These are phyloP conservation scores for Lophochroa leadbeateri DNA, from an alignment of 2,113 vertebrate species.

Conservation along the genomic window DNA sequence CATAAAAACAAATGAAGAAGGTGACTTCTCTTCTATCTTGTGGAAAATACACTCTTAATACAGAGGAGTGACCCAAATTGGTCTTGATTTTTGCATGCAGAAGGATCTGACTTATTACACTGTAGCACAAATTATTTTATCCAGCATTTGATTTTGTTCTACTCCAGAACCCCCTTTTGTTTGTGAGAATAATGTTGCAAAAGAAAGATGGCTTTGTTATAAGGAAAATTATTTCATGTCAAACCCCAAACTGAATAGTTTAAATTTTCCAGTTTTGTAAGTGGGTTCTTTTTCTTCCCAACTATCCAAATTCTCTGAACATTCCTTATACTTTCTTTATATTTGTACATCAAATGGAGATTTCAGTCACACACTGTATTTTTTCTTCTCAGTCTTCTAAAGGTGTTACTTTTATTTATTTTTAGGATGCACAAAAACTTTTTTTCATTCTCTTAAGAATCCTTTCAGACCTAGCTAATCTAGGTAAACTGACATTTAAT, in stretches of 20 bases:
- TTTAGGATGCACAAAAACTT: not conserved
- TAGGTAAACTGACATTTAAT: conserved; percentile 32
- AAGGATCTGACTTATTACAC: not conserved
- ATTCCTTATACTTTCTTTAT: not conserved
- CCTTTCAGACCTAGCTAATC: not conserved
- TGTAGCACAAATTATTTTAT: not conserved
- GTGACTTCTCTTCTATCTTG: not conserved
- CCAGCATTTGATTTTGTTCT: not conserved
- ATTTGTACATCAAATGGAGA: not conserved
- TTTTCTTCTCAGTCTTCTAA: not conserved
- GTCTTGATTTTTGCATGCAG: not conserved
- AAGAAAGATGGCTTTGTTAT: not conserved
- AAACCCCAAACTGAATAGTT: not conserved
- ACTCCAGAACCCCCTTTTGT: not conserved
- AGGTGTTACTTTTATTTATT: not conserved
- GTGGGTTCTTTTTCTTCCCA: not conserved
- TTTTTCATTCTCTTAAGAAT: conserved; percentile 1
- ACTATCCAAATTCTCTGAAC: not conserved
- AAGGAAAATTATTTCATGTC: not conserved
- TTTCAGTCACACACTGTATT: not conserved
- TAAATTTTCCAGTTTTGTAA: not conserved
- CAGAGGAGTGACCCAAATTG: not conserved
- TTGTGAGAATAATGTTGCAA: not conserved
- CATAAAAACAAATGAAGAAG: not conserved
- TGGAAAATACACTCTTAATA: not conserved